Percentiles rank a stretch among this genome's conserved stretches.
phyloP scores from a whole-genome alignment of 2,797 vertebrate genomes.

The Petrocephalus sullivani region DNA sequence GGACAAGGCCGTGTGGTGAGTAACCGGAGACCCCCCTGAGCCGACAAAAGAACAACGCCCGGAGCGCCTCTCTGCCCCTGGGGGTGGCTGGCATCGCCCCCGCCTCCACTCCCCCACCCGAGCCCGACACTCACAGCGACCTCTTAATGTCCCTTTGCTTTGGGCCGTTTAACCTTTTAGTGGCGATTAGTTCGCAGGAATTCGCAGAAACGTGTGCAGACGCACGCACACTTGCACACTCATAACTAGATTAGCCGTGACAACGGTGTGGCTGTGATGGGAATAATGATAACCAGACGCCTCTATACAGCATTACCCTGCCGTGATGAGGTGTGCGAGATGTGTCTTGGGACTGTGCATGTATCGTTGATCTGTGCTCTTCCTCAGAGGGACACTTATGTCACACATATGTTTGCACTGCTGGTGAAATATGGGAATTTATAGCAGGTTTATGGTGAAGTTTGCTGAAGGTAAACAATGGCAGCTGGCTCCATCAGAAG shows the following conservation, averaged over 20 bases:
- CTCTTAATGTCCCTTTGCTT: background rate
- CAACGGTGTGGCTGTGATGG: background rate
- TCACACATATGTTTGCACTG: background rate
- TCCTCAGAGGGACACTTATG: background rate
- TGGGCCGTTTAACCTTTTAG: background rate
- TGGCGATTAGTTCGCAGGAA: background rate
- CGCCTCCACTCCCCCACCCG: background rate
- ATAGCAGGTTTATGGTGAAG: background rate
- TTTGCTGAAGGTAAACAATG: background rate
- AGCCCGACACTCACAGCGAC: background rate
- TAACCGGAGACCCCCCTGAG: background rate
- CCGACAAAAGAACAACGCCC: no score
- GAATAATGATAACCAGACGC: background rate
- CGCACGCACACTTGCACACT: background rate
- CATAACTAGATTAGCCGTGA: background rate
- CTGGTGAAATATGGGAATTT: background rate
- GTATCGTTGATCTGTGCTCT: background rate
- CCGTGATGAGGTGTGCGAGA: background rate
- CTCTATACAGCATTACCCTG: background rate
- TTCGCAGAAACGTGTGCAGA: background rate
- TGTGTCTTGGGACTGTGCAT: background rate
- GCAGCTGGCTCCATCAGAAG: background rate
- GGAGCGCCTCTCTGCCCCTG: background rate
- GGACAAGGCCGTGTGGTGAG: slow-evolving; percentile 69
- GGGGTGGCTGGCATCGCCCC: background rate